Evolutionary conservation across 2,888 invertebrate genomes (phyloP).

Genomic region (Athrips mouffetella): DNA sequence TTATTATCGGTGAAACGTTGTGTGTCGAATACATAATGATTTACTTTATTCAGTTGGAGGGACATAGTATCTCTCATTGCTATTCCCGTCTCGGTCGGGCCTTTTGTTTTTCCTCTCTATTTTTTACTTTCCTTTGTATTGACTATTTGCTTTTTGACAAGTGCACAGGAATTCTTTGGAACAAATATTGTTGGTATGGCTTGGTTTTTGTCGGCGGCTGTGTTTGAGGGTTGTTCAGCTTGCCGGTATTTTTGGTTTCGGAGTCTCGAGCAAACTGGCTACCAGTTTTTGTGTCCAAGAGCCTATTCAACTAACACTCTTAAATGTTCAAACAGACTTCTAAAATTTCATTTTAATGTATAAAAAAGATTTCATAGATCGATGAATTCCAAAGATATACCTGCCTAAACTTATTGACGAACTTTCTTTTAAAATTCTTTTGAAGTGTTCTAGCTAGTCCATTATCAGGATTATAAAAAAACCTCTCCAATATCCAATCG

Average conservation of each 20-base stretch:
- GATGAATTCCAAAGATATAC: too few species aligned
- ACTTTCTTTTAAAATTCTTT: too few species aligned
- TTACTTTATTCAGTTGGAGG: constrained; percentile 47
- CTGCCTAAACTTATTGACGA: too few species aligned
- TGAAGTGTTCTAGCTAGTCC: too few species aligned
- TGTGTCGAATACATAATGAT: constrained; percentile 65
- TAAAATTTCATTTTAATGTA: too few species aligned
- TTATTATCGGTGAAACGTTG: constrained; percentile 49
- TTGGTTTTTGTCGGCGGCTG: constrained; percentile 39
- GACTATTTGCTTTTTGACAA: constrained; percentile 71
- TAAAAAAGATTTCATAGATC: too few species aligned
- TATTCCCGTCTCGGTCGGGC: constrained; percentile 47
- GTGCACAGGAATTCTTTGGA: constrained; percentile 59
- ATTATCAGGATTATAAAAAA: too few species aligned
- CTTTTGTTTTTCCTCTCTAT: constrained; percentile 63
- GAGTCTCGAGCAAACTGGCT: constrained; percentile 10
- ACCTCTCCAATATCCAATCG: too few species aligned
- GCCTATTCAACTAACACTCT: background rate
- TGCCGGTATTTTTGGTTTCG: constrained; percentile 27
- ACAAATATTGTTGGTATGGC: constrained; percentile 59
- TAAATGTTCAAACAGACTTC: background rate
- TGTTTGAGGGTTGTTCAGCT: constrained; percentile 29
- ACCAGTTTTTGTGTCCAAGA: constrained; percentile 10
- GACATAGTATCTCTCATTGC: constrained; percentile 47
- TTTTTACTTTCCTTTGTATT: constrained; percentile 60